Evolutionary conservation across 2,113 vertebrate genomes (phyloP).

Genomic region (Myrmophylax atrothorax): DNA sequence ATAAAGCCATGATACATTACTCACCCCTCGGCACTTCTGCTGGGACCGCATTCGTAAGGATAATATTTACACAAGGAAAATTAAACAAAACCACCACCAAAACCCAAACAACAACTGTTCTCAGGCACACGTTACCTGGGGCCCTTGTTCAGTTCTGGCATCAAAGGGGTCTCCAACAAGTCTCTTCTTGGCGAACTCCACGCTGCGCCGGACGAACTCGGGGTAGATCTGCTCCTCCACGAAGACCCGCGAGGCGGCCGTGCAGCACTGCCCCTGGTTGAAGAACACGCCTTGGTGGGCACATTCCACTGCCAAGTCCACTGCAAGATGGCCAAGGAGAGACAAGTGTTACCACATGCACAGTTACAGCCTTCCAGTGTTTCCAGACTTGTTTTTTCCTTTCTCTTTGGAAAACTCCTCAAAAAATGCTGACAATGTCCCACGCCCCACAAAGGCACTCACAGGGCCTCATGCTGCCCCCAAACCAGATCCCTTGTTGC

Average conservation of each 20-base stretch:
- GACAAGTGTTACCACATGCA: constrained; percentile 28
- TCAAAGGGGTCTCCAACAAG: constrained; percentile 90
- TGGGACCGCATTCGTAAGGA: neutral
- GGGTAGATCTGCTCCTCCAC: constrained; percentile 89
- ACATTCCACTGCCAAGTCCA: constrained; percentile 91
- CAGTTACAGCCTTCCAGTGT: neutral
- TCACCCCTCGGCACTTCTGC: constrained; percentile 21
- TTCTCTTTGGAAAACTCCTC: neutral
- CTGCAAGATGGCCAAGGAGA: constrained; percentile 65
- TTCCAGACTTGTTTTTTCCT: neutral
- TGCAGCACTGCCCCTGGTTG: constrained; percentile 97
- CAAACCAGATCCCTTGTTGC: neutral
- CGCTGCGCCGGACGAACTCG: constrained; percentile 87
- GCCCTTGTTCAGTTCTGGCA: constrained; percentile 87
- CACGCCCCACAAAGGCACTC: neutral
- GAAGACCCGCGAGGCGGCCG: constrained; percentile 88
- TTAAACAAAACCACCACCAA: constrained; percentile 14
- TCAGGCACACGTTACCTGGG: constrained; percentile 82
- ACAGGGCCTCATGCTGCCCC: neutral
- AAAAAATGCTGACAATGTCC: neutral
- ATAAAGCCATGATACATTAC: constrained; percentile 51
- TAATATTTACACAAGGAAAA: constrained; percentile 57
- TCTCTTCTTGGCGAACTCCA: constrained; percentile 84
- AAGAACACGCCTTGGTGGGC: constrained; percentile 93
- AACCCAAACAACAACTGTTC: constrained; percentile 10